Evolutionary conservation across 2,888 invertebrate species (phyloP).

Genomic region (Trypoxylon attenuatum): DNA sequence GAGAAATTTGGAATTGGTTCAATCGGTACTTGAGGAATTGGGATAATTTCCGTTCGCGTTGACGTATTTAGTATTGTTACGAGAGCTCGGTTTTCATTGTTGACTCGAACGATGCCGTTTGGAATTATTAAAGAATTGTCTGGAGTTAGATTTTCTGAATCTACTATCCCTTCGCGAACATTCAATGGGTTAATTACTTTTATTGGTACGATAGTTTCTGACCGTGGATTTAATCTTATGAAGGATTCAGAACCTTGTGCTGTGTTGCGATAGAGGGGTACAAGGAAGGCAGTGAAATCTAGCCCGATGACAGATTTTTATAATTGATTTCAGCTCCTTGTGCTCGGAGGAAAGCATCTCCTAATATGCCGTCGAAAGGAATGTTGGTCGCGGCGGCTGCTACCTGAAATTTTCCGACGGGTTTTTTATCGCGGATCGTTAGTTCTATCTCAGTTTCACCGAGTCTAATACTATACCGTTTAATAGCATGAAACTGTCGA

Average conservation of each 20-base stretch:
- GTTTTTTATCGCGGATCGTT: not conserved
- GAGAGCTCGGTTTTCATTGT: not conserved
- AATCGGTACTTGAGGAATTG: conserved; percentile 1
- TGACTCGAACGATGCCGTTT: not conserved
- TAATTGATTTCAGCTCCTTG: conserved; percentile 6
- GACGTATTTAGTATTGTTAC: not conserved
- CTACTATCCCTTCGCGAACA: not conserved
- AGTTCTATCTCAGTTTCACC: conserved; percentile 7
- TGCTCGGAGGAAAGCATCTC: not conserved
- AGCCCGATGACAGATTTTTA: not conserved
- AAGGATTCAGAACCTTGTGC: not conserved
- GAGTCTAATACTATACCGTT: not conserved
- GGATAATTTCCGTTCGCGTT: not conserved
- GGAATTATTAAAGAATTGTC: conserved; percentile 8
- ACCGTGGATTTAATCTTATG: not conserved
- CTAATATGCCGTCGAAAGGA: no score
- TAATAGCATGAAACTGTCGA: not conserved
- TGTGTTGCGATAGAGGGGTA: not conserved
- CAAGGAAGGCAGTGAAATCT: not conserved
- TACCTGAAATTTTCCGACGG: not conserved
- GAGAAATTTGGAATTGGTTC: not conserved
- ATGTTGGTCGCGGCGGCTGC: not conserved
- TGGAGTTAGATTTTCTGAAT: not conserved
- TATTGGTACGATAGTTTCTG: conserved; percentile 5
- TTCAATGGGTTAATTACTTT: conserved; percentile 1